A percentile compares a stretch with the other conserved stretches of the same genome.
Evolutionary conservation across 2,888 invertebrate genomes (phyloP).

Genomic region (Chloroclysta siterata): DNA sequence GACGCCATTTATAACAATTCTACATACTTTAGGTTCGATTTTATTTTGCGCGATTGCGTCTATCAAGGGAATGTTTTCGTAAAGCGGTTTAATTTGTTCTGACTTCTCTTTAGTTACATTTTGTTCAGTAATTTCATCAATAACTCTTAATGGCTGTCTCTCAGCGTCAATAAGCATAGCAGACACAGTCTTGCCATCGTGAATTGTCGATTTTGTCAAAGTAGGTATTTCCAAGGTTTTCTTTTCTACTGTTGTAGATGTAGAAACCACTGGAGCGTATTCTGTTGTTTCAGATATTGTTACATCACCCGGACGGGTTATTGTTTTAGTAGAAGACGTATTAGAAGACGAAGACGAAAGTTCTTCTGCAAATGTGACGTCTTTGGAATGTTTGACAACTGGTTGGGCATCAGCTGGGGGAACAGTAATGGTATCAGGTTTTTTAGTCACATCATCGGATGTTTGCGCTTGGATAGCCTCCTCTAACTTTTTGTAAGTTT

Average conservation of each 20-base stretch:
- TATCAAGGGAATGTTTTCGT: constrained; percentile 82
- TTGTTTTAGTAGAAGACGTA: constrained; percentile 16
- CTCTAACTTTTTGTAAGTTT: constrained; percentile 59
- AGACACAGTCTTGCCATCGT: constrained; percentile 67
- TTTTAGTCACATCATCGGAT: constrained; percentile 31
- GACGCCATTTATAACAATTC: constrained; percentile 85
- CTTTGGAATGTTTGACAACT: constrained; percentile 35
- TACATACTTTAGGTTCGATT: constrained; percentile 88
- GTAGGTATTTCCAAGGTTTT: constrained; percentile 47
- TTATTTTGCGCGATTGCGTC: constrained; percentile 87
- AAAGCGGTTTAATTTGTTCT: constrained; percentile 60
- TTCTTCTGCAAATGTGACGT: constrained; percentile 47
- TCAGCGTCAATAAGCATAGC: constrained; percentile 76
- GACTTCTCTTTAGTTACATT: constrained; percentile 68
- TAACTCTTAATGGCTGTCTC: constrained; percentile 72
- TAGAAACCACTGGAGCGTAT: constrained; percentile 51
- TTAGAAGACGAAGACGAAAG: constrained; percentile 32
- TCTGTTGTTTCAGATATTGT: constrained; percentile 47
- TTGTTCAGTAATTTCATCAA: constrained; percentile 81
- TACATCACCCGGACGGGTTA: constrained; percentile 28
- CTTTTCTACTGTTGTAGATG: constrained; percentile 49
- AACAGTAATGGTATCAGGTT: constrained; percentile 28
- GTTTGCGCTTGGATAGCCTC: constrained; percentile 45
- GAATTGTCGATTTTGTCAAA: constrained; percentile 38
- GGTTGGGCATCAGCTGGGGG: constrained; percentile 25